Evolutionary conservation across 1,140 invertebrate genomes (phyloP).

Genomic region (Magallana angulata): DNA sequence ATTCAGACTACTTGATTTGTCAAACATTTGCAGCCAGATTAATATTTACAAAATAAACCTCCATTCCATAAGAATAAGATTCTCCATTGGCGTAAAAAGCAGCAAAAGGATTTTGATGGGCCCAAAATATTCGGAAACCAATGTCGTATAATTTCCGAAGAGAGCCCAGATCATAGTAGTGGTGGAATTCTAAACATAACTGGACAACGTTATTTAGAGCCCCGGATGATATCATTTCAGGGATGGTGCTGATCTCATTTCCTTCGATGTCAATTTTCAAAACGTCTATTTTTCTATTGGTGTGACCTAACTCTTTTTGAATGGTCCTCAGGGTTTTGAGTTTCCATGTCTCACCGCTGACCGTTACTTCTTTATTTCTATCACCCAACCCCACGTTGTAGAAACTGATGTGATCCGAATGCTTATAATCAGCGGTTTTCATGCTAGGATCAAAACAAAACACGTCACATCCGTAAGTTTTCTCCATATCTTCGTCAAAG

Average conservation of each 20-base stretch:
- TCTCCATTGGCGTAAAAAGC: not conserved
- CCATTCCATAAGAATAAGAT: not conserved
- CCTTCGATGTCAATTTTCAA: constrained; percentile 41
- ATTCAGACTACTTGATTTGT: too few relatives aligned
- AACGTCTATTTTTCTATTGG: constrained; percentile 30
- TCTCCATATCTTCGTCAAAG: constrained; percentile 34
- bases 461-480: constrained; percentile 30
- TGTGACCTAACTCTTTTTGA: constrained; percentile 1
- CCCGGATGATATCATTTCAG: constrained; percentile 17
- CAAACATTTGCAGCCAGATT: not conserved
- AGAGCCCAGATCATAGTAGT: not conserved
- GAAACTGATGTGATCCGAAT: constrained; percentile 20
- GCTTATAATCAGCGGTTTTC: not conserved
- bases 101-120: constrained; percentile 3
- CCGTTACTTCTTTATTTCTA: not conserved
- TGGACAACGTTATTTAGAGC: constrained; percentile 31
- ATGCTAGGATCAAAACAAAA: constrained; percentile 39
- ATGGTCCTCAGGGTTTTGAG: constrained; percentile 17
- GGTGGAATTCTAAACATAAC: constrained; percentile 23
- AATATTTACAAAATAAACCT: constrained; percentile 41
- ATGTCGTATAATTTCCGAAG: constrained; percentile 22
- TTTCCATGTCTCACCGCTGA: not conserved
- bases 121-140: constrained; percentile 26
- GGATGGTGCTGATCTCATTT: not conserved
- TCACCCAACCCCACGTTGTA: constrained; percentile 26